Evolutionary conservation across 2,797 vertebrate genomes (phyloP).

Genomic region (Echeneis naucrates): DNA sequence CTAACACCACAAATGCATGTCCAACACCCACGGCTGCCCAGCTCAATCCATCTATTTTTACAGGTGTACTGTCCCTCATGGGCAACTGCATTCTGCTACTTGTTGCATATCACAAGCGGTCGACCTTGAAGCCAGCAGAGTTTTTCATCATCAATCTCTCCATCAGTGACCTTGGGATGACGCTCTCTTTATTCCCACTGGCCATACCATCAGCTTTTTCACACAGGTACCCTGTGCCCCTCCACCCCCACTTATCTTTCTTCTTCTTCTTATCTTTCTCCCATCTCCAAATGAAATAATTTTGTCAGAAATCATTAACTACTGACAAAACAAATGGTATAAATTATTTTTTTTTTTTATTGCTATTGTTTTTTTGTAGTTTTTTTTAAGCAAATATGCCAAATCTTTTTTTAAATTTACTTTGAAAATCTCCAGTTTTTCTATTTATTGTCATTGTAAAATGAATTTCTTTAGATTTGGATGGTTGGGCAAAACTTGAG

Average conservation of each 20-base stretch:
- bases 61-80: constrained; percentile 84
- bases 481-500: background rate
- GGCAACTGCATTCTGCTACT: constrained; percentile 88
- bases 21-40: background rate
- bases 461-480: background rate
- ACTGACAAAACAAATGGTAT: background rate
- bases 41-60: background rate
- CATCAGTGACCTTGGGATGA: constrained; percentile 92
- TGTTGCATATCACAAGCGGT: constrained; percentile 88
- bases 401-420: no score
- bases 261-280: background rate
- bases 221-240: constrained; percentile 83
- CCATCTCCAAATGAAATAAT: background rate
- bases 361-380: no score
- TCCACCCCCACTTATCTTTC: no score
- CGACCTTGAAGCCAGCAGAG: constrained; percentile 90
- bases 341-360: no score
- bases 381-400: no score
- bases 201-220: constrained; percentile 88
- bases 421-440: background rate
- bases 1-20: background rate
- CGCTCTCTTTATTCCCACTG: constrained; percentile 87
- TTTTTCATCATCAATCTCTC: constrained; percentile 91
- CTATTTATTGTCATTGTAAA: background rate
- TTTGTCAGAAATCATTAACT: background rate